These are phyloP conservation scores for Anguilla megastoma DNA, from an alignment of 2,797 vertebrate genomes.

Conservation along the genomic window DNA sequence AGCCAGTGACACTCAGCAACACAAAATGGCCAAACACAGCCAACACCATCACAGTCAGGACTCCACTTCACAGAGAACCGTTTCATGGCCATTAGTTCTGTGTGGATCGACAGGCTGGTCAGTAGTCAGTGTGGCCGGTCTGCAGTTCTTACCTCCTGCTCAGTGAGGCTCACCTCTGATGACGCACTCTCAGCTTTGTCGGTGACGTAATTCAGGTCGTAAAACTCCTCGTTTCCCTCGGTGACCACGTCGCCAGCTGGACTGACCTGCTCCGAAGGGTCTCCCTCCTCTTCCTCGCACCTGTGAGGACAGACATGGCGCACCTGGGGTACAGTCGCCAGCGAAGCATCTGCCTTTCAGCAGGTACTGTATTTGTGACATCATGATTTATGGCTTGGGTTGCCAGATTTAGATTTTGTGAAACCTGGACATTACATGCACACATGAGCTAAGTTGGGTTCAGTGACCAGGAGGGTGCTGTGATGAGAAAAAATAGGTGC, in stretches of 20 bases:
- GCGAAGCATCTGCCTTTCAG: neutral
- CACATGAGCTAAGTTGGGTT: neutral
- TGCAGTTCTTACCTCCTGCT: conserved; percentile 28
- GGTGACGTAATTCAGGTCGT: conserved; percentile 58
- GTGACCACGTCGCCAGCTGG: conserved; percentile 52
- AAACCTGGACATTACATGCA: neutral
- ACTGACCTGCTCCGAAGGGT: conserved; percentile 51
- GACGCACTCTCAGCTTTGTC: conserved; percentile 51
- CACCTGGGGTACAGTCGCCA: too few relatives aligned
- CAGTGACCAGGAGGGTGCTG: too few relatives aligned
- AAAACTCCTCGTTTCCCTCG: conserved; percentile 58
- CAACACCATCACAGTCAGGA: neutral
- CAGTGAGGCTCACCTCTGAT: conserved; percentile 50
- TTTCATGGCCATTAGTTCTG: neutral
- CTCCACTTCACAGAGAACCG: neutral
- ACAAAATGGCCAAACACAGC: neutral
- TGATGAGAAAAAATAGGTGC: too few relatives aligned
- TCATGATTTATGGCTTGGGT: neutral
- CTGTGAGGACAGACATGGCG: conserved; percentile 40
- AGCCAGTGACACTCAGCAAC: neutral
- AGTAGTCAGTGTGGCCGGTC: neutral
- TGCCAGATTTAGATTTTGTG: neutral
- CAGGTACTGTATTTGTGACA: too few relatives aligned
- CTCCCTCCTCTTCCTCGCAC: conserved; percentile 56
- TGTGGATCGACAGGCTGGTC: neutral